Evolutionary conservation across 2,888 invertebrate genomes (phyloP).

Genomic region (Holacanthella duospinosa): DNA sequence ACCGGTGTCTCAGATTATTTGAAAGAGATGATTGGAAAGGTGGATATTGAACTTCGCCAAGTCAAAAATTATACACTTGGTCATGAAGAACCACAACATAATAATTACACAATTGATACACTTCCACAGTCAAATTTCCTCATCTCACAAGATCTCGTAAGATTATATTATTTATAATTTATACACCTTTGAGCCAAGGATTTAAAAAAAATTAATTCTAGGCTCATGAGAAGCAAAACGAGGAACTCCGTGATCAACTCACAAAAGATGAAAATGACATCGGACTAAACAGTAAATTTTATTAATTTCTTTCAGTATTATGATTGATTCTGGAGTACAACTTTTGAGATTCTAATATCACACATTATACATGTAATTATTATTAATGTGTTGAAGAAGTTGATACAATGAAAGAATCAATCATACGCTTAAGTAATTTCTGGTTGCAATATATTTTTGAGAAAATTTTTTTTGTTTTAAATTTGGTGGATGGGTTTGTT

Average conservation of each 20-base stretch:
- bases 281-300: not conserved
- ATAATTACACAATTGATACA: slow-evolving; percentile 27
- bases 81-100: slow-evolving; percentile 27
- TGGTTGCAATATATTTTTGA: too few relatives aligned
- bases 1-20: slow-evolving; percentile 35
- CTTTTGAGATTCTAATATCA: too few relatives aligned
- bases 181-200: too few relatives aligned
- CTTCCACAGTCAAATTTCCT: slow-evolving; percentile 4
- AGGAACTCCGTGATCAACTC: not conserved
- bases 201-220: too few relatives aligned
- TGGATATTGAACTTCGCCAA: slow-evolving; percentile 34
- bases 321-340: too few relatives aligned
- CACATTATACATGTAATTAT: too few relatives aligned
- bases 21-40: slow-evolving; percentile 34
- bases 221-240: not conserved
- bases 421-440: too few relatives aligned
- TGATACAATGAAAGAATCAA: too few relatives aligned
- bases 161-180: too few relatives aligned
- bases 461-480: not conserved
- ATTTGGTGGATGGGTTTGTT: not conserved
- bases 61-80: slow-evolving; percentile 34
- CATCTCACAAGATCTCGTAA: slow-evolving; percentile 3
- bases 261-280: not conserved
- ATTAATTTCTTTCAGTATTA: not conserved
- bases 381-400: too few relatives aligned